These are phyloP conservation scores for Acanthisitta chloris DNA, from an alignment of 2,113 vertebrate species.

Conservation along the genomic window DNA sequence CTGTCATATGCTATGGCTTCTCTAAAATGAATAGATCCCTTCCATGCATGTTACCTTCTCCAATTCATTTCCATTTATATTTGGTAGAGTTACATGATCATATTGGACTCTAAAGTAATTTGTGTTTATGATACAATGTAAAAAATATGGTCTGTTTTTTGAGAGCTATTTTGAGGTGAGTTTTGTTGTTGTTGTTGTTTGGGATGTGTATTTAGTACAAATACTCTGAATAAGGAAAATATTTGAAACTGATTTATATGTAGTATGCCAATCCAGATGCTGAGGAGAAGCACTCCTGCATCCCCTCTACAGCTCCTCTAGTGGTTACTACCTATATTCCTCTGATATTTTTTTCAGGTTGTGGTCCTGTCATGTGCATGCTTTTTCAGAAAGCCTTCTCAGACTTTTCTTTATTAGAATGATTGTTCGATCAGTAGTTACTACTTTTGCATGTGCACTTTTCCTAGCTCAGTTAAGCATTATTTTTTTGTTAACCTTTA, in stretches of 20 bases:
- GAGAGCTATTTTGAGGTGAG: rapidly evolving
- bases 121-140: background rate
- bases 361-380: background rate
- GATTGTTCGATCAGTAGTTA: background rate
- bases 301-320: background rate
- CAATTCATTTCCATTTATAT: background rate
- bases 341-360: background rate
- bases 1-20: background rate
- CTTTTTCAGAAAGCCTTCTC: background rate
- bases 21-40: background rate
- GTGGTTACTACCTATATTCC: background rate
- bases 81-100: background rate
- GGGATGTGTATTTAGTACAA: background rate
- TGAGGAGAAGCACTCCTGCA: background rate
- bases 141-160: background rate
- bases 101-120: background rate
- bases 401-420: background rate
- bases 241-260: background rate
- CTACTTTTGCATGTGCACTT: background rate
- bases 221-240: background rate
- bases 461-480: background rate
- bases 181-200: background rate
- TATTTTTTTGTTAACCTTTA: background rate
- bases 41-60: background rate
- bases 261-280: background rate